These are phyloP conservation scores for Laspeyria flexula DNA, from an alignment of 2,888 invertebrate species.

Conservation along the genomic window DNA sequence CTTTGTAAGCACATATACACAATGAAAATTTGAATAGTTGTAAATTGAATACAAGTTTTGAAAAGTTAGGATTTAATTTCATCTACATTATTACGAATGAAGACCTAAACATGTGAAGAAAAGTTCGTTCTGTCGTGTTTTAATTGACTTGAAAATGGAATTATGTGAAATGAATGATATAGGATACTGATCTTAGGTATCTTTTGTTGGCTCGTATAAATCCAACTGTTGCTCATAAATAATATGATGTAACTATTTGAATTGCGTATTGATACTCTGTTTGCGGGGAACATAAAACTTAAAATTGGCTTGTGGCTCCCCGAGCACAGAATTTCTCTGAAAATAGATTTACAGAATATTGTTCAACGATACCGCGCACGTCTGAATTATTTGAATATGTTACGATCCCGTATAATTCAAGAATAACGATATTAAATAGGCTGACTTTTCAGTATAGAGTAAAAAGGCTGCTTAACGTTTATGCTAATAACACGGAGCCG, in stretches of 20 bases:
- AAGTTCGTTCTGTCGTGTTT: constrained; percentile 8
- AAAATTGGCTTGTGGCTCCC: constrained; percentile 36
- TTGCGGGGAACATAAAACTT: constrained; percentile 19
- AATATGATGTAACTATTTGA: constrained; percentile 18
- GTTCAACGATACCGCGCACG: constrained; percentile 17
- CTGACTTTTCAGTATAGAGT: neutral
- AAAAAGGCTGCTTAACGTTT: constrained; percentile 25
- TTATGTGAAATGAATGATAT: no score
- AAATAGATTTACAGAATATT: constrained; percentile 28
- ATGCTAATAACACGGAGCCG: constrained; percentile 36
- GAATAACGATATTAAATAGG: constrained; percentile 19
- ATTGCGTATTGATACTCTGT: constrained; percentile 29
- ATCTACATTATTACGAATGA: constrained; percentile 47
- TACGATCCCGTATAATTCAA: constrained; percentile 28
- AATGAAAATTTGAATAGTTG: constrained; percentile 62
- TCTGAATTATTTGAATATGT: constrained; percentile 26
- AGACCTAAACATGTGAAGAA: constrained; percentile 1
- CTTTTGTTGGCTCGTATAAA: constrained; percentile 13
- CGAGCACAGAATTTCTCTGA: constrained; percentile 14
- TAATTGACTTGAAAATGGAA: constrained; percentile 14
- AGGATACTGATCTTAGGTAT: constrained; percentile 1
- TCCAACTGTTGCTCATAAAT: constrained; percentile 13
- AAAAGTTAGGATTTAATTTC: constrained; percentile 50
- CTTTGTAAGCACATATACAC: constrained; percentile 24
- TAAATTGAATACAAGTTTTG: constrained; percentile 38